These are phyloP conservation scores for Notechis scutatus DNA, from an alignment of 2,113 vertebrate genomes.

Conservation along the genomic window DNA sequence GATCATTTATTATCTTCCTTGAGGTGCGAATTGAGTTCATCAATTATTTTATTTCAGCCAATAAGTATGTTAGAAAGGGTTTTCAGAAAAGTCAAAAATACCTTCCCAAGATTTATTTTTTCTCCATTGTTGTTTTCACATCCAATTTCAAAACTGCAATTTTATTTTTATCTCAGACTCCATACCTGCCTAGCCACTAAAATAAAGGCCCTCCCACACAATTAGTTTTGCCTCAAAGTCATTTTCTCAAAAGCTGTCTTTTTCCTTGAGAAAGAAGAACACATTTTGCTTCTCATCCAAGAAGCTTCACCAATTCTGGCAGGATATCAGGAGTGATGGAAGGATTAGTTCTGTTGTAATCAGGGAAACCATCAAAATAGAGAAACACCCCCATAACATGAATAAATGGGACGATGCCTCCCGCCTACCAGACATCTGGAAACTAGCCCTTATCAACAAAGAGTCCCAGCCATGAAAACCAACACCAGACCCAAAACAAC, in stretches of 20 bases:
- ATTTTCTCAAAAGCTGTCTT: neutral
- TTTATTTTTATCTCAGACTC: neutral
- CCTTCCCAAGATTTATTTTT: neutral
- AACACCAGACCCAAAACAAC: no score
- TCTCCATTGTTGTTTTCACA: neutral
- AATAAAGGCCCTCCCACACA: neutral
- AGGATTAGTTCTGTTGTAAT: no score
- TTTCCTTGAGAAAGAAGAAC: no score
- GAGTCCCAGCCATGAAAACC: no score
- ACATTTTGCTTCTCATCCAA: no score
- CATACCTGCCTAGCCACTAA: neutral
- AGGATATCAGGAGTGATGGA: no score
- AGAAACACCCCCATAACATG: no score
- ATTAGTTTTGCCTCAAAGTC: neutral
- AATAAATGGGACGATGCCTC: no score
- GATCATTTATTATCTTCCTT: neutral
- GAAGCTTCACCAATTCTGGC: no score
- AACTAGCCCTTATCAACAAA: no score
- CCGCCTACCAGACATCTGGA: no score
- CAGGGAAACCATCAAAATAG: no score
- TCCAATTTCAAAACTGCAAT: neutral
- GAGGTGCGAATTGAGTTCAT: neutral
- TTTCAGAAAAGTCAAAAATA: neutral
- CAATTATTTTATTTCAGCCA: neutral
- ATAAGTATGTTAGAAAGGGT: neutral